Evolutionary conservation across 2,113 vertebrate genomes (phyloP), one percentile per base, ranked within the genome.

Genomic region (Protomyctophum bolini): DNA sequence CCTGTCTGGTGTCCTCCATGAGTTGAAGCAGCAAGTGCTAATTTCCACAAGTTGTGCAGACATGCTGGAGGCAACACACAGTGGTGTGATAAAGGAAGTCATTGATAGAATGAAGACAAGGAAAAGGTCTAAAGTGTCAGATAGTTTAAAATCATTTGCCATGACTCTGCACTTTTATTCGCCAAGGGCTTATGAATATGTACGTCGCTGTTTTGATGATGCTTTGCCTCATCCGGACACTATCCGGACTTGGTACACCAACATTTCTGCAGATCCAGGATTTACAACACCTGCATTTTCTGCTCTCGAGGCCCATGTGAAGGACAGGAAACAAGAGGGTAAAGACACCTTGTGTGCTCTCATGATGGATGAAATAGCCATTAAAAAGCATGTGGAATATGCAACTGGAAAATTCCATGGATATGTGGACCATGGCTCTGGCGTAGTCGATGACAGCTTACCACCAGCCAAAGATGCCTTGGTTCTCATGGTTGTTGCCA

Each of bases 141-240:
- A 51, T 2, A 55, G 58, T 11, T 58, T 58, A 12, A 10, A 41
- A 3, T 58, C 68, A 48, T 63, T 63, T 63, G 61, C 61, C 4
- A 61, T 60, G 58, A 70, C 68, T 45, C 58, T 70, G 57, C 58
- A 70, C 28, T 70, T 70, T 7, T 70, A 61, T 47, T 70, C 58
- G 6, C 21, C 58, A 14, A 61, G 52, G 14, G 68, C 58, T 8
- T 70, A 70, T 21, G n/a, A 8, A n/a, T 67, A 56, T 67, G 65
- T 67, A 7, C 33, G 52, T 15, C 5, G 11, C 6, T 8, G 6
- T 56, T 67, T 70, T 52, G 29, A 56, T 10, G 4, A 21, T 14
- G 9, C 41, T 52, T 52, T 62, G 48, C 66, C 45, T 4, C 29
- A n/a, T 8, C 66, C 21, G 45, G 58, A 6, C 21, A 61, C 58